Evolutionary conservation across 2,888 invertebrate species (phyloP).

Genomic region (Microctonus aethiopoides): DNA sequence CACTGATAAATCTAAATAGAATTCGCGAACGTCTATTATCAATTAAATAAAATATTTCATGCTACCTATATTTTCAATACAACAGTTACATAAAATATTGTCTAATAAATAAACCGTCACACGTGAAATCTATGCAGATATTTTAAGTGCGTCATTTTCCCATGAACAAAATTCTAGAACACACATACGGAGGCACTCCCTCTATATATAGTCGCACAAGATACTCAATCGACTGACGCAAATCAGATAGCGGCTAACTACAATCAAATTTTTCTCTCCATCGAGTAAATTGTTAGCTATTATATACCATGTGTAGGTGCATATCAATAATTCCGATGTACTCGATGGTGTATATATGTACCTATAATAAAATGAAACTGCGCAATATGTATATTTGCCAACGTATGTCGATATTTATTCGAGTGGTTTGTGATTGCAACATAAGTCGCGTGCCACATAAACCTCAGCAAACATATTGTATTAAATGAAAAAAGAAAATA

Average conservation of each 20-base stretch:
- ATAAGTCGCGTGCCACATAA: conserved; percentile 27
- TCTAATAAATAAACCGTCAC: background rate
- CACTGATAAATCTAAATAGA: background rate
- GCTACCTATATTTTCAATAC: background rate
- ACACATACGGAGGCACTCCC: conserved; percentile 47
- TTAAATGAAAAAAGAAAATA: background rate
- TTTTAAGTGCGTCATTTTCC: conserved; percentile 28
- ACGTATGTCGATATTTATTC: conserved; percentile 4
- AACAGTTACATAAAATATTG: background rate
- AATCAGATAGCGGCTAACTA: conserved; percentile 61
- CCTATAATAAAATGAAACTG: conserved; percentile 10
- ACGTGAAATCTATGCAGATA: background rate
- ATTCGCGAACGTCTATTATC: background rate
- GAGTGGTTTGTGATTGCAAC: conserved; percentile 16
- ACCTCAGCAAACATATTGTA: background rate
- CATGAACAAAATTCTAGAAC: conserved; percentile 21
- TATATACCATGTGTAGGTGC: conserved; percentile 46
- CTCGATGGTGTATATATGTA: conserved; percentile 40
- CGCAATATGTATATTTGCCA: conserved; percentile 24
- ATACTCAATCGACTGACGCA: conserved; percentile 23
- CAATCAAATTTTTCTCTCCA: conserved; percentile 53
- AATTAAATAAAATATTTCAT: background rate
- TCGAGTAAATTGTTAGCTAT: conserved; percentile 58
- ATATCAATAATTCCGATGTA: conserved; percentile 51
- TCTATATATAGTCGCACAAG: conserved; percentile 14